These are phyloP conservation scores for Arvicanthis niloticus DNA, from an alignment of 2,113 vertebrate genomes.

Conservation along the genomic window DNA sequence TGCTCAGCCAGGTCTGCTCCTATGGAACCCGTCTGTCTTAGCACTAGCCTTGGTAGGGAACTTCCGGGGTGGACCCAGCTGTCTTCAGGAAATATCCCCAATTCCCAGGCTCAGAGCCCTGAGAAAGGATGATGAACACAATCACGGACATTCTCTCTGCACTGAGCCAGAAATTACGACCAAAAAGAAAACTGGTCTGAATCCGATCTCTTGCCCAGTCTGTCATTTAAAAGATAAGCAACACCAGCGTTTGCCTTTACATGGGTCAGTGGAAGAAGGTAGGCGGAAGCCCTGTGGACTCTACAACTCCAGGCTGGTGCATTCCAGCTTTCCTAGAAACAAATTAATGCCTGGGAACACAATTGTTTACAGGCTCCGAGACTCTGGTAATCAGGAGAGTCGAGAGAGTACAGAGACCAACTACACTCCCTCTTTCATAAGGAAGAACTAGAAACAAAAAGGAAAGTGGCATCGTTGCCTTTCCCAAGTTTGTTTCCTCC, in stretches of 20 bases:
- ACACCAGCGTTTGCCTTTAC: background rate
- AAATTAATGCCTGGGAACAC: constrained; percentile 10
- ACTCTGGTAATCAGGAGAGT: background rate
- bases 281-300: background rate
- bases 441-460: background rate
- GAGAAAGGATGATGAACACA: background rate
- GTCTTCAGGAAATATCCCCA: background rate
- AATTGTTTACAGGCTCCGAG: constrained; percentile 6
- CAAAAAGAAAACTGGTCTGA: background rate
- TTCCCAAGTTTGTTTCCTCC: background rate
- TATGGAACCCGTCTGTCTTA: background rate
- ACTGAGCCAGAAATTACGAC: background rate
- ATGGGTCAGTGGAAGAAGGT: background rate
- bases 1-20: background rate
- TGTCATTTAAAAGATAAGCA: background rate
- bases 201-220: background rate
- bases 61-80: background rate
- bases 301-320: background rate
- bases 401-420: background rate
- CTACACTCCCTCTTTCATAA: background rate
- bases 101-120: background rate
- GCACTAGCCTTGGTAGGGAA: background rate
- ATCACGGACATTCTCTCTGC: background rate
- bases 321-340: background rate
- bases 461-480: background rate